Percentiles rank a stretch among this genome's conserved stretches.
These are phyloP conservation scores for Phataginus tetradactyla DNA, from an alignment of 2,797 vertebrate species.

Conservation along the genomic window DNA sequence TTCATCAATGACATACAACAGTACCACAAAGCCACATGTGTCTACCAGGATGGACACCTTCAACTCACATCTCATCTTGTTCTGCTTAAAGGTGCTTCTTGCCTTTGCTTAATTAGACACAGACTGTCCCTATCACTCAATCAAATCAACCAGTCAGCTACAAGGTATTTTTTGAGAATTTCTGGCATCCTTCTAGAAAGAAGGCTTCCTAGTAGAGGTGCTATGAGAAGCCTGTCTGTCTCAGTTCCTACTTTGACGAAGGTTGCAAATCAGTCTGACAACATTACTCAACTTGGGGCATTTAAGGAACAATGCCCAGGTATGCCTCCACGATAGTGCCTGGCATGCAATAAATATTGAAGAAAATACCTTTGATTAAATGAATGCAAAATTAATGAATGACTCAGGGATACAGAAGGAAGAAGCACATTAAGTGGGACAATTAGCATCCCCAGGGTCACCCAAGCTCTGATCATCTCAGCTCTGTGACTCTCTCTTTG, in stretches of 20 bases:
- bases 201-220: background rate
- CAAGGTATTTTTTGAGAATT: background rate
- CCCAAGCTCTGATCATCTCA: background rate
- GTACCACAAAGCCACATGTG: background rate
- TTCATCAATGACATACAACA: background rate
- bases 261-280: background rate
- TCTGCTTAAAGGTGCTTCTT: background rate
- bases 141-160: background rate
- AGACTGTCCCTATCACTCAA: background rate
- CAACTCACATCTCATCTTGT: background rate
- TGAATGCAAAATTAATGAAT: background rate
- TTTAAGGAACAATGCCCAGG: background rate
- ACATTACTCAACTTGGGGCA: background rate
- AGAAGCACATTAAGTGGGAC: background rate
- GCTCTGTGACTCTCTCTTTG: background rate
- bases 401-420: background rate
- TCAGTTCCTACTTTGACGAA: background rate
- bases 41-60: background rate
- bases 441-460: background rate
- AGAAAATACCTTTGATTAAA: conserved; percentile 8
- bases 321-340: background rate
- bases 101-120: background rate
- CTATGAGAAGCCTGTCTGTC: background rate
- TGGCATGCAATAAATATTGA: background rate
- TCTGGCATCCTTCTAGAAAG: background rate